Evolutionary conservation across 2,113 vertebrate species (phyloP).

Genomic region (Ginglymostoma cirratum): DNA sequence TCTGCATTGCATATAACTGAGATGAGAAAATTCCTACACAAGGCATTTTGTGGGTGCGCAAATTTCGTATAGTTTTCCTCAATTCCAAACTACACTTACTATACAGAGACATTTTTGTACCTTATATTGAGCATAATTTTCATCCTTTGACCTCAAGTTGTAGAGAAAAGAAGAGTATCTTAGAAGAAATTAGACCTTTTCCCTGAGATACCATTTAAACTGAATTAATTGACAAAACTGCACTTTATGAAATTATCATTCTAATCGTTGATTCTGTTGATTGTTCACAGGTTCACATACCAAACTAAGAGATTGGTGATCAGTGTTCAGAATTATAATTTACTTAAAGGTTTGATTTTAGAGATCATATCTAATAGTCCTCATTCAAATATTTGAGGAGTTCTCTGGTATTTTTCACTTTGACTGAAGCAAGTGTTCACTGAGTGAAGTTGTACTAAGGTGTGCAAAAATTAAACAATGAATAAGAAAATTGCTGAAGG

Average conservation of each 20-base stretch:
- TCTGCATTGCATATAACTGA: not conserved
- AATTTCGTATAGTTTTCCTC: not conserved
- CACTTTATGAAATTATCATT: not conserved
- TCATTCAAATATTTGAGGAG: not conserved
- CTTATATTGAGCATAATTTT: not conserved
- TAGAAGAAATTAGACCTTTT: not conserved
- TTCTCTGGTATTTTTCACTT: not conserved
- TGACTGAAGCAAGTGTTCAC: not conserved
- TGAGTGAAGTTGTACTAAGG: not conserved
- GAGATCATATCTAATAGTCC: not conserved
- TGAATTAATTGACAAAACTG: not conserved
- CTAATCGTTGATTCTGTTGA: not conserved
- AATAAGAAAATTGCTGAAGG: not conserved
- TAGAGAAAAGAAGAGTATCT: not conserved
- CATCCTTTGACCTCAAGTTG: not conserved
- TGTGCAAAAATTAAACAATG: not conserved
- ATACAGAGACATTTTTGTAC: not conserved
- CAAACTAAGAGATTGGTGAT: not conserved
- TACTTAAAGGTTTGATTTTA: not conserved
- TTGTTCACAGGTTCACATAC: not conserved
- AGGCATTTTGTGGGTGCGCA: not conserved
- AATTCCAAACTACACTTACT: not conserved
- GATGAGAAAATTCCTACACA: not conserved
- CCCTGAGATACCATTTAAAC: not conserved
- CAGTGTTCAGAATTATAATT: not conserved